phyloP scores from a whole-genome alignment of 2,797 vertebrate genomes.

The Coccyzus lansbergi region DNA sequence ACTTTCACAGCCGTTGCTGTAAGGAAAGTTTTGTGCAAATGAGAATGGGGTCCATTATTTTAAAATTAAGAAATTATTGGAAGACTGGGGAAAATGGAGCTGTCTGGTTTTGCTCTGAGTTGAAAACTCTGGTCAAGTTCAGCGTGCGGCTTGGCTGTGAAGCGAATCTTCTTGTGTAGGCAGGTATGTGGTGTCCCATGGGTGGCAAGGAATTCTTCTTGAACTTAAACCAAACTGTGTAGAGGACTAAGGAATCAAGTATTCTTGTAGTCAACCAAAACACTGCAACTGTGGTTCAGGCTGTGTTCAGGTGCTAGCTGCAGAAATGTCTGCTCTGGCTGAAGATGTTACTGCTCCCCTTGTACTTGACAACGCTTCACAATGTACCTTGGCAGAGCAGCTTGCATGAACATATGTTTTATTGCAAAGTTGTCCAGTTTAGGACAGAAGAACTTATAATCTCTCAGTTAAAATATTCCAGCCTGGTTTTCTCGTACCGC shows the following conservation, averaged over 20 bases:
- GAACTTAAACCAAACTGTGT: not conserved
- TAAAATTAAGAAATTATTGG: not conserved
- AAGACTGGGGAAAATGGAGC: not conserved
- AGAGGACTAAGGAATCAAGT: not conserved
- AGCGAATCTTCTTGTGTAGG: not conserved
- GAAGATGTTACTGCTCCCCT: not conserved
- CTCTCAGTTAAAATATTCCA: not conserved
- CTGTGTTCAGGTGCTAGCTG: not conserved
- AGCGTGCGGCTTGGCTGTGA: not conserved
- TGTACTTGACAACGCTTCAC: not conserved
- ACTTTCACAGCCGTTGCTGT: not conserved
- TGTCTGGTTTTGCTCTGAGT: not conserved
- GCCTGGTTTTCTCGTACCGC: not conserved
- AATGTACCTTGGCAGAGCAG: accelerated
- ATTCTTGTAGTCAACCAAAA: not conserved
- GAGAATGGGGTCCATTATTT: not conserved
- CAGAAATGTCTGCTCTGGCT: not conserved
- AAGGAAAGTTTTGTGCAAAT: conserved; percentile 20
- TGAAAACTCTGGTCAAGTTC: not conserved
- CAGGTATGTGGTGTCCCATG: not conserved
- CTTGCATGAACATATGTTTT: not conserved
- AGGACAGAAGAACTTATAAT: not conserved
- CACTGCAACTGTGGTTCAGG: not conserved
- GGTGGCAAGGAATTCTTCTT: not conserved
- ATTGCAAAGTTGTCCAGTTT: not conserved